phyloP scores from a whole-genome alignment of 1,140 invertebrate genomes.

The Solenopsis fugax region DNA sequence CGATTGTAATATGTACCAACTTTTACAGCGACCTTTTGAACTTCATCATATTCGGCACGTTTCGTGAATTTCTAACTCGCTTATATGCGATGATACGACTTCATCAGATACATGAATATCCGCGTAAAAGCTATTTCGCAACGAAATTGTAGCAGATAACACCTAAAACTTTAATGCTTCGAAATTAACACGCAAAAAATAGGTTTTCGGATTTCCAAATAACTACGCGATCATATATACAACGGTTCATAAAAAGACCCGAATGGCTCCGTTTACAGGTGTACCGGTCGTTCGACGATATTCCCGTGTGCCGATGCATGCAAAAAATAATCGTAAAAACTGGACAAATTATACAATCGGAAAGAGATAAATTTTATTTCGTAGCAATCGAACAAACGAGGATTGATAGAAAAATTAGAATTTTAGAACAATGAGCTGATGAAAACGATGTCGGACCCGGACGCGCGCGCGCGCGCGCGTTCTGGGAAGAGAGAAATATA shows the following conservation, averaged over 20 bases:
- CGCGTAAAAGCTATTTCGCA: slow-evolving; percentile 21
- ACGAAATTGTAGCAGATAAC: slow-evolving; percentile 26
- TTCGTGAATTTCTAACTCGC: slow-evolving; percentile 39
- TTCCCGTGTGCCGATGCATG: neutral
- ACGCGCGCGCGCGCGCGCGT: neutral
- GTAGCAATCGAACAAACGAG: neutral
- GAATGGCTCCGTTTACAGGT: neutral
- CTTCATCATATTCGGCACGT: neutral
- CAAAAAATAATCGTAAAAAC: slow-evolving; percentile 3
- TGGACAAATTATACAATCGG: neutral
- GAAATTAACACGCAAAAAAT: slow-evolving; percentile 18
- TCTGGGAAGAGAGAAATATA: slow-evolving; percentile 1
- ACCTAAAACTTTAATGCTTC: slow-evolving; percentile 35
- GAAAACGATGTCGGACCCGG: neutral
- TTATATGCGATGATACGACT: slow-evolving; percentile 29
- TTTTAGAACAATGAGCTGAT: neutral
- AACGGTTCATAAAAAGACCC: slow-evolving; percentile 16
- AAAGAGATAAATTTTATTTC: slow-evolving; percentile 23
- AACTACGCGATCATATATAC: slow-evolving; percentile 31
- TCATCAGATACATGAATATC: slow-evolving; percentile 22
- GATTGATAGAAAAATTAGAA: slow-evolving; percentile 24
- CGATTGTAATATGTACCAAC: slow-evolving; percentile 10
- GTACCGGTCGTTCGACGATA: neutral
- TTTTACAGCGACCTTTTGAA: neutral
- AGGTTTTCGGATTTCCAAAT: slow-evolving; percentile 7